These are phyloP conservation scores for Heteronetta atricapilla DNA, from an alignment of 2,113 vertebrate species.

Conservation along the genomic window DNA sequence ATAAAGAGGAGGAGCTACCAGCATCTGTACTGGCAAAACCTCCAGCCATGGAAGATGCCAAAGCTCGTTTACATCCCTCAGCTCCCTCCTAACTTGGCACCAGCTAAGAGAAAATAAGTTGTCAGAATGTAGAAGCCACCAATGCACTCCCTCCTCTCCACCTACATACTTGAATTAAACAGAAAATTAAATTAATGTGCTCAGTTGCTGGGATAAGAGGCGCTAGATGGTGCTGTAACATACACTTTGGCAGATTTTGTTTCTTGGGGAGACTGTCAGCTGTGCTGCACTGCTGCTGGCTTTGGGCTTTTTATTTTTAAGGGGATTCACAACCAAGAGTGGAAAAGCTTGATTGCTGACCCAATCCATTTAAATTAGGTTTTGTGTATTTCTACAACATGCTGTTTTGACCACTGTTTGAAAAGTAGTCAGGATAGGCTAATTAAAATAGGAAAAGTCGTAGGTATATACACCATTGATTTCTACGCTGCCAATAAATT, in stretches of 20 bases:
- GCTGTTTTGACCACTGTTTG: neutral
- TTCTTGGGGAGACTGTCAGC: neutral
- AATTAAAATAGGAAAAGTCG: neutral
- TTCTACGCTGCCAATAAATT: neutral
- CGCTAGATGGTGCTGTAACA: constrained; percentile 53
- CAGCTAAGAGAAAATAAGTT: neutral
- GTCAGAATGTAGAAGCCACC: neutral
- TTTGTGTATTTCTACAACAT: neutral
- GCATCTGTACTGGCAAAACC: neutral
- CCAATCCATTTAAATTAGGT: neutral
- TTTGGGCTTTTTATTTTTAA: neutral
- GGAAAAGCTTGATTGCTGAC: neutral
- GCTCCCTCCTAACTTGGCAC: neutral
- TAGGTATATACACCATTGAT: neutral
- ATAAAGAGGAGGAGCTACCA: neutral
- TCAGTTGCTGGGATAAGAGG: neutral
- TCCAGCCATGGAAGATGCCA: neutral
- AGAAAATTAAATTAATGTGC: neutral
- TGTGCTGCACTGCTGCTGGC: neutral
- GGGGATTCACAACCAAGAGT: neutral
- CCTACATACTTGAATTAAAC: neutral
- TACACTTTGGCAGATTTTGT: neutral
- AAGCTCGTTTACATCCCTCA: neutral
- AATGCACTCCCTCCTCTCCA: neutral
- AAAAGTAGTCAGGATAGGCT: neutral